phyloP scores from a whole-genome alignment of 37 sponge, comb jelly and placozoan species.

The Oscarella lobularis region DNA sequence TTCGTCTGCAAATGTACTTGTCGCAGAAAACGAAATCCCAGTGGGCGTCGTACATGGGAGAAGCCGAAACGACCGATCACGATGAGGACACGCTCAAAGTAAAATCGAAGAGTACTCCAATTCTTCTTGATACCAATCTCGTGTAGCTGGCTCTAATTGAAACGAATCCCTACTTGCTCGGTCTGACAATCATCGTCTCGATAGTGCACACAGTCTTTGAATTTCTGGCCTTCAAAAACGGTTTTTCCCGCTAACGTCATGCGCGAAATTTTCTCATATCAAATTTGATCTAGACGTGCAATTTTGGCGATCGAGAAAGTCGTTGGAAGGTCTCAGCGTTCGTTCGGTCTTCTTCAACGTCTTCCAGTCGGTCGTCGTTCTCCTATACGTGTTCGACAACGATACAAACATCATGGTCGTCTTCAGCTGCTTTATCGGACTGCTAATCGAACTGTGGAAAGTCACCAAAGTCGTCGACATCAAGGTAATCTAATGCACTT shows the following conservation, averaged over 20 bases:
- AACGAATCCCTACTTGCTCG: slow-evolving; percentile 90
- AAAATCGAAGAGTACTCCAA: background rate
- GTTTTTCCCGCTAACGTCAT: slow-evolving; percentile 16
- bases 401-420: slow-evolving; percentile 87
- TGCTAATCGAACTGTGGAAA: slow-evolving; percentile 91
- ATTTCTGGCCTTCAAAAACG: slow-evolving; percentile 98
- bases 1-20: slow-evolving; percentile 85
- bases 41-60: slow-evolving; percentile 33
- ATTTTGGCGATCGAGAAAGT: slow-evolving; percentile 84
- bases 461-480: slow-evolving; percentile 87
- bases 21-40: slow-evolving; percentile 61
- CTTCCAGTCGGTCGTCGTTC: slow-evolving; percentile 82
- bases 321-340: slow-evolving; percentile 87
- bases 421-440: slow-evolving; percentile 63
- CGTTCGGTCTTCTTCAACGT: slow-evolving; percentile 87
- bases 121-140: background rate
- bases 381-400: slow-evolving; percentile 94
- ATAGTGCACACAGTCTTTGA: slow-evolving; percentile 93
- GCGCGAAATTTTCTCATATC: background rate
- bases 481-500: slow-evolving; percentile 6
- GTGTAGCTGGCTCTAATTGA: slow-evolving; percentile 79
- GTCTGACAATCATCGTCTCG: slow-evolving; percentile 74
- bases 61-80: slow-evolving; percentile 55
- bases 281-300: slow-evolving; percentile 73
- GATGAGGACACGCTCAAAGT: slow-evolving; percentile 96